Percentiles rank a stretch among this genome's conserved stretches.
These are phyloP conservation scores for Drosophila barbarae DNA, from an alignment of 2,888 invertebrate genomes.

Conservation along the genomic window DNA sequence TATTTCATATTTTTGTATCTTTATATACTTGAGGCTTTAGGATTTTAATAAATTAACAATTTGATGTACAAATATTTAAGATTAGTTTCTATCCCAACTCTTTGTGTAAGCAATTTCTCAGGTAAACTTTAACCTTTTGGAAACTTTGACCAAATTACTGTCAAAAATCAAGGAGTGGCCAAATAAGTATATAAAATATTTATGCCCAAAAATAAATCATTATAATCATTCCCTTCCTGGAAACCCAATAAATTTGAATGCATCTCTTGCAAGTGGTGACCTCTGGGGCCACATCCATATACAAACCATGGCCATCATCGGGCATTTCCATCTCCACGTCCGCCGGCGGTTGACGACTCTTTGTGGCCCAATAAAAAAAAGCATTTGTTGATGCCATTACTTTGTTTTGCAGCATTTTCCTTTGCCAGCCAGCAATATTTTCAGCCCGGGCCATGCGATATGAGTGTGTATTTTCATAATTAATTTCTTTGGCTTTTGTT, in stretches of 20 bases:
- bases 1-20: not conserved
- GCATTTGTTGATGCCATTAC: slow-evolving; percentile 27
- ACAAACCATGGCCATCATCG: slow-evolving; percentile 4
- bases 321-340: slow-evolving; percentile 22
- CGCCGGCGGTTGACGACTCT: slow-evolving; percentile 27
- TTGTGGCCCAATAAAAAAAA: slow-evolving; percentile 19
- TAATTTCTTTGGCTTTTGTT: slow-evolving; percentile 60
- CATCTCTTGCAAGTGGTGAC: slow-evolving; percentile 9
- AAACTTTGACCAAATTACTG: not conserved
- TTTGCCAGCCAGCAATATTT: slow-evolving; percentile 43
- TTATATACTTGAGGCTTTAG: not conserved
- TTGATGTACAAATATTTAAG: too few species aligned
- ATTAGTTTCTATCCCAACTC: not conserved
- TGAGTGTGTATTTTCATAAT: slow-evolving; percentile 68
- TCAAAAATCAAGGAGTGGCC: not conserved
- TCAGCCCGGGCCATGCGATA: slow-evolving; percentile 22
- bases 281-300: slow-evolving; percentile 10
- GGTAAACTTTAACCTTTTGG: not conserved
- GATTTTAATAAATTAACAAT: not conserved
- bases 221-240: slow-evolving; percentile 1
- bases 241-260: slow-evolving; percentile 16
- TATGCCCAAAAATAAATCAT: not conserved
- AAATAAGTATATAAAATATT: not conserved
- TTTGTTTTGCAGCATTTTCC: slow-evolving; percentile 15
- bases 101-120: not conserved